Base-by-base conservation (phyloP, 2,888 invertebrate species). In the Cryptus viduatorius region DNA sequence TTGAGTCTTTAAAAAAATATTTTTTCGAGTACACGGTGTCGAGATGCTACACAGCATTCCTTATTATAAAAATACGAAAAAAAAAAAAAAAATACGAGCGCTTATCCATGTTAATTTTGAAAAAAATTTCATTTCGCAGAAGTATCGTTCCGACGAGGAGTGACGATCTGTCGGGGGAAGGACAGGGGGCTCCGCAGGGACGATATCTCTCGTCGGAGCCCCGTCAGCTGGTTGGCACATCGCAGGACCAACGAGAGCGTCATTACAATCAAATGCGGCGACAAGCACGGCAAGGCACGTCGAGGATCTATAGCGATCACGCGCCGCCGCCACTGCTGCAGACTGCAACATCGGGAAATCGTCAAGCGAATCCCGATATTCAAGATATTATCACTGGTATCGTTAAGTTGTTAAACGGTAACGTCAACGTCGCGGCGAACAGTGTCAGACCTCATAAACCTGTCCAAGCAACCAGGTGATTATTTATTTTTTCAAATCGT, bases 381-480 rank as follows among this genome's bases (percentile, higher is more conserved):
- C 98, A 98, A 92, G 98, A 98, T 90, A 98, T 98, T 44, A 97
- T 98, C 48, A 97, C 97, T 1, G 98, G 98, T 8, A 97, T 98
- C 69, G 98, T 98, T 0, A 98, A 98, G 92, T 93, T 98, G 12
- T 94, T 98, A 1, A 98, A 98, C 86, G 98, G 98, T 0, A 98
- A 98, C 89, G 98, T 98, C 0, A 98, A 98, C 89, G 97, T 98
- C 0, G 97, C 96, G 92, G 97, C 97, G 0, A 97, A 97, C 87
- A 96, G 97, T 0, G 95, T 95, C 0, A 94, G 97, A 80, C 96
- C 96, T 2, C 91, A 95, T 14, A 94, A 97, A 14, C 97, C 97
- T 0, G 94, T 96, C 1, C 93, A 93, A 85, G 90, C 92, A 1
- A 93, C 93, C 0, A 92, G 93, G 93, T 92, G 19, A 29, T 61